Base-by-base conservation (phyloP, 2,113 vertebrate species). In the Cyanoderma ruficeps region DNA sequence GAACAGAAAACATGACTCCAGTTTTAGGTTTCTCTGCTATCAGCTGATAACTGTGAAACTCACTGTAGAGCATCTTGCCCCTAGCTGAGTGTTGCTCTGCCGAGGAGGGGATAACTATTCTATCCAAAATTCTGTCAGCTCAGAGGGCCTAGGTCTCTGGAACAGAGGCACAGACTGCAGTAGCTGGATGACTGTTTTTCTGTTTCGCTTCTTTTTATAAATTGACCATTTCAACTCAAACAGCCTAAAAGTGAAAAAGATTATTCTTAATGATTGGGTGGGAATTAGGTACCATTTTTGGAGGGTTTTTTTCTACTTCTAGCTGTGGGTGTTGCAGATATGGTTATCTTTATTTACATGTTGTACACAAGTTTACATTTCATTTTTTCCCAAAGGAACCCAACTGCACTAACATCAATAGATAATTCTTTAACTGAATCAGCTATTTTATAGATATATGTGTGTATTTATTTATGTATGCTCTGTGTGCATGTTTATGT, bases 21-120 rank as follows among this genome's bases (percentile, higher is more conserved):
- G 49, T 95, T 95, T 96, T 77, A 92, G 83, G 60, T 91, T 92
- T 72, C 75, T 79, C 70, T 95, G 61, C 61, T 93, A 47, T 84
- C 74, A 79, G 52, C 57, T 85, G 67, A 77, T 83, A 88, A 90
- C 70, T 90, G 63, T 42, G 87, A 94, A 93, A 87, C 24, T n/a
- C 1, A 0, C 56, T 75, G 49, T 33, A n/a, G 77, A 89, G 61
- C 52, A 71, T 52, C 84, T 67, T 93, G 61, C 60, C 87, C 69
- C 49, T 59, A 61, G 59, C 28, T 67, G 64, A 75, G 39, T 31
- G 60, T 15, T 89, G 72, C 33, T 91, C 25, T 74, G 41, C 47
- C 0, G 11, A 87, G 47, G 41, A 89, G 25, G 9, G 18, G 9
- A 67, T 67, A 81, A 46, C 13, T 80, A 7, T 57, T 88, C 68